Base-by-base conservation (phyloP, 2,888 invertebrate genomes). In the Leptopilina syphax region DNA sequence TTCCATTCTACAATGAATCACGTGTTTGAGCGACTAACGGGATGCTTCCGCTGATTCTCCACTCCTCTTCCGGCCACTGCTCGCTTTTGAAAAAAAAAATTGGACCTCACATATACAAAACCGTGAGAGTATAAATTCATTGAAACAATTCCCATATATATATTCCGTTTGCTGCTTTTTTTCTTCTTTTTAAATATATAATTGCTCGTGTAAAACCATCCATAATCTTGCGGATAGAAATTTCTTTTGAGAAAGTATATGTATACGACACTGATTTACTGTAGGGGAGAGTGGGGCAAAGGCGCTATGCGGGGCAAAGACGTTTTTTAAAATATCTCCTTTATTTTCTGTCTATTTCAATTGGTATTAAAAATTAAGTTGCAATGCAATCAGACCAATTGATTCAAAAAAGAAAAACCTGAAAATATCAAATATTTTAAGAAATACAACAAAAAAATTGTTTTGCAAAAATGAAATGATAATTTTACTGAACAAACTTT, bases 21-120 rank as follows among this genome's bases (percentile, higher is more conserved):
- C 73, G 73, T 54, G 57, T 54, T 34, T 73, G 73, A 73, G 57
- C 34, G 41, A 8, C 34, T 73, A 73, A 73, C 73, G 73, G 73
- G 73, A 73, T 57, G 73, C 57, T 73, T 73, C 73, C 73, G 57
- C 34, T 34, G 73, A 34, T 73, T 73, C 73, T 73, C 73, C 73
- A 73, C 73, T 73, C 73, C 73, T 73, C 73, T 73, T 73, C 73
- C 73, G 73, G 73, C 9, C 63, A 63, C 18, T 50, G 63, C 8
- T 24, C n/a, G 54, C 18, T 73, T 54, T 57, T n/a, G 34, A 73
- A 73, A 60, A 60, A 60, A 18, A 18, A 60, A 60, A 54, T 34
- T 73, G 73, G 73, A 73, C 73, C 73, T 73, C 34, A 24, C 54
- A 34, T 57, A 73, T 73, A 34, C 9, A 50, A 50, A n/a, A 73